Evolutionary conservation across 2,113 vertebrate species (phyloP).

Genomic region (Lampris incognitus): DNA sequence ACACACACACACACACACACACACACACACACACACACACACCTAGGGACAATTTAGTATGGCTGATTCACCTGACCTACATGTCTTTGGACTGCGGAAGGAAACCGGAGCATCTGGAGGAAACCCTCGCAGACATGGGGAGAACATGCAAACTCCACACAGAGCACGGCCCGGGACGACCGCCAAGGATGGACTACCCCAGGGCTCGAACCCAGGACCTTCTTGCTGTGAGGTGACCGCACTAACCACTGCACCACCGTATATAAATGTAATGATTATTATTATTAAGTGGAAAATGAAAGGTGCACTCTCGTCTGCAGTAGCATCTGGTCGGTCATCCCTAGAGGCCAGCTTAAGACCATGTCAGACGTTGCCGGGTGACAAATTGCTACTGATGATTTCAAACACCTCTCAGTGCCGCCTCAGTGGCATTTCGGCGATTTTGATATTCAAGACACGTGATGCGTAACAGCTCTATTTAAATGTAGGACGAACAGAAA

Average conservation of each 20-base stretch:
- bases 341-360: not conserved
- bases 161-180: no score
- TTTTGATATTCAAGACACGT: conserved; percentile 15
- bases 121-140: no score
- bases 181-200: no score
- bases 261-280: not conserved
- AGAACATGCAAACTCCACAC: no score
- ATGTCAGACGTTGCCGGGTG: not conserved
- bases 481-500: conserved; percentile 5
- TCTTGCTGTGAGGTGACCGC: no score
- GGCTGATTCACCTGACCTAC: no score
- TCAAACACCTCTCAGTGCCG: not conserved
- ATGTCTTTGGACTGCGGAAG: no score
- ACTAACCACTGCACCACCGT: no score
- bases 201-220: no score
- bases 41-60: no score
- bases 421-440: conserved; percentile 7
- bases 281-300: not conserved
- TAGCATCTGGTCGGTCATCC: not conserved
- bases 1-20: no score
- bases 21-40: not conserved
- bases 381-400: not conserved
- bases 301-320: not conserved
- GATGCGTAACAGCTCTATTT: conserved; percentile 1
- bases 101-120: no score